Evolutionary conservation across 2,888 invertebrate species (phyloP), one percentile per base, ranked within the genome.

Genomic region (Eupithecia subfuscata): DNA sequence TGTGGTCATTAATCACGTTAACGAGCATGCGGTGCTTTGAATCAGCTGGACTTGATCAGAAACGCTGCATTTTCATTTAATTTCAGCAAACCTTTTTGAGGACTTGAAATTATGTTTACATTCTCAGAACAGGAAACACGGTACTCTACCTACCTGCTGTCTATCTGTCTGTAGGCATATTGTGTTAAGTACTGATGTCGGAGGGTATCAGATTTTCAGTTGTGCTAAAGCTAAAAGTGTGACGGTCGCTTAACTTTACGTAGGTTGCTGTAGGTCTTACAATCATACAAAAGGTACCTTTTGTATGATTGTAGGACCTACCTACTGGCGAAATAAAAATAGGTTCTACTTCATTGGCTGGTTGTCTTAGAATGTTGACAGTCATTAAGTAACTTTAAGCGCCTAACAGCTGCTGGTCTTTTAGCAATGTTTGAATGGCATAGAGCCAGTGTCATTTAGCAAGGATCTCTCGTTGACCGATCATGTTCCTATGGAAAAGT

Each of bases 1-100:
- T 82, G 85, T 81, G 83, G 79, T 83, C 92, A 90, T 93, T 92
- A 90, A 92, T 92, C 92, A 92, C 83, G 82, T 85, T 92, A 92
- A 92, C 89, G 91, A 84, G 85, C 80, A 84, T 86, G 83, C 82
- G 81, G 78, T 79, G 68, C 63, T 73, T 75, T 69, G 75, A 75
- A 75, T 79, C 75, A 80, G 80, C 75, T 78, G 80, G 79, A 79
- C 84, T 82, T 82, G 82, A 82, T 83, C 83, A 81, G 79, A 3
- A 67, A 69, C 70, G 69, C 52, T 75, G 74, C 78, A 74, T 76
- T 78, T 77, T 75, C 73, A 67, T 69, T 22, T 70, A 56, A 75
- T 70, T 68, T 68, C 67, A 60, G 14, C 43, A 40, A 25, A 43
- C 68, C 40, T 43, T 68, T 43, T 16, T 68, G 43, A 40, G 34